phyloP scores from a whole-genome alignment of 2,888 invertebrate species.

The Trachelus tabidus region DNA sequence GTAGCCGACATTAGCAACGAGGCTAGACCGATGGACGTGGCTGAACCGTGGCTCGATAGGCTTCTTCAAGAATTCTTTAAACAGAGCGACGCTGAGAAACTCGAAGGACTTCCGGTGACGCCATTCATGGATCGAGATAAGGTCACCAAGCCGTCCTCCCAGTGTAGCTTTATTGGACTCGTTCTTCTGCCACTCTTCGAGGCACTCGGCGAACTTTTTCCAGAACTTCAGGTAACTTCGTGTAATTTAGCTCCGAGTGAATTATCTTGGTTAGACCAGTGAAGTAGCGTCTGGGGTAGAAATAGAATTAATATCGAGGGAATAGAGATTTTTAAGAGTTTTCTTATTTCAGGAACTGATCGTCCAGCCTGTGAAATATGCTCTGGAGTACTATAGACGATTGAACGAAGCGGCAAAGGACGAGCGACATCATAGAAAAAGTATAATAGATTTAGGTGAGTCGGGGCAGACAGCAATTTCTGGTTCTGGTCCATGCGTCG shows the following conservation, averaged over 20 bases:
- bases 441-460: slow-evolving; percentile 64
- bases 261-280: neutral
- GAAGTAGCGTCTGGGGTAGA: neutral
- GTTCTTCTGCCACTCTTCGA: slow-evolving; percentile 85
- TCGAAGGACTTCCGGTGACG: slow-evolving; percentile 84
- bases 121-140: slow-evolving; percentile 90
- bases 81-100: slow-evolving; percentile 84
- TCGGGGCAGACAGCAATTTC: slow-evolving; percentile 36
- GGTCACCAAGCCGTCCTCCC: slow-evolving; percentile 85
- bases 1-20: slow-evolving; percentile 88
- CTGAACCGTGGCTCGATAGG: slow-evolving; percentile 85
- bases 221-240: slow-evolving; percentile 74
- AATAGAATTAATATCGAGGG: neutral
- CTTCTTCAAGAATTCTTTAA: slow-evolving; percentile 81
- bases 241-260: neutral
- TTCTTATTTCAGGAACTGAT: slow-evolving; percentile 69
- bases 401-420: slow-evolving; percentile 74
- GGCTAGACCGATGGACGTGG: slow-evolving; percentile 84
- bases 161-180: slow-evolving; percentile 85
- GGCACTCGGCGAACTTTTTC: slow-evolving; percentile 79
- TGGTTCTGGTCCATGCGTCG: slow-evolving; percentile 35
- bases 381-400: slow-evolving; percentile 73
- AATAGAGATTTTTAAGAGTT: neutral
- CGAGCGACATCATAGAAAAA: slow-evolving; percentile 71
- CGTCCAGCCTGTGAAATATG: slow-evolving; percentile 72